These are phyloP conservation scores for Phataginus tetradactyla DNA, from an alignment of 2,797 vertebrate genomes.

Conservation along the genomic window DNA sequence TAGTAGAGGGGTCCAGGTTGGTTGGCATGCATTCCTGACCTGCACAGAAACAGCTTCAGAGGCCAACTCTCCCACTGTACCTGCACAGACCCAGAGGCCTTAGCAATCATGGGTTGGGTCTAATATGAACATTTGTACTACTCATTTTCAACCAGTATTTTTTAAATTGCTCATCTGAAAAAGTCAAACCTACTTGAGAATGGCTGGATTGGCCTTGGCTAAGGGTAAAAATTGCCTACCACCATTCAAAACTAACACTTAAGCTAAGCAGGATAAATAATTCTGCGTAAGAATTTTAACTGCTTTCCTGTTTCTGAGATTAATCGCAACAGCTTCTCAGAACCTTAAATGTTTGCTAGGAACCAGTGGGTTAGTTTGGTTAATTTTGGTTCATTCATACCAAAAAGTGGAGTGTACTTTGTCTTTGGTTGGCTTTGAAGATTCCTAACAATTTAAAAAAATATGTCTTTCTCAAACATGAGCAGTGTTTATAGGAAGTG, in stretches of 20 bases:
- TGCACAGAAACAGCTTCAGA: background rate
- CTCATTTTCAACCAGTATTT: conserved; percentile 41
- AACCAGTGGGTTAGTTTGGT: conserved; percentile 1
- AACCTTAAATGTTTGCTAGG: conserved; percentile 9
- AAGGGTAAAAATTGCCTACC: conserved; percentile 7
- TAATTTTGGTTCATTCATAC: conserved; percentile 40
- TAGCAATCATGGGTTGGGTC: background rate
- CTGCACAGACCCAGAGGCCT: background rate
- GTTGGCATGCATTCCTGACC: background rate
- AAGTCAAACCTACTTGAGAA: conserved; percentile 34
- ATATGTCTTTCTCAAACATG: conserved; percentile 16
- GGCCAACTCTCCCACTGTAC: background rate
- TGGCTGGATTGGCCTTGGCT: background rate
- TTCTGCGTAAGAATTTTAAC: conserved; percentile 11
- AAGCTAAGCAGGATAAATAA: conserved; percentile 38
- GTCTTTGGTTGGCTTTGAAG: conserved; percentile 52
- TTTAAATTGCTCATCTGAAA: conserved; percentile 39
- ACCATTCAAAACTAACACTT: conserved; percentile 31
- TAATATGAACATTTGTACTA: conserved; percentile 39
- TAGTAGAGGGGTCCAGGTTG: background rate
- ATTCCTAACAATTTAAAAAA: conserved; percentile 5
- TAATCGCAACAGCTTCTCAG: background rate
- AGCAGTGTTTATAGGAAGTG: conserved; percentile 29
- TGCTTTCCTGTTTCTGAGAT: conserved; percentile 24
- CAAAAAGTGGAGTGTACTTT: background rate